Evolutionary conservation across 2,888 invertebrate genomes (phyloP).

Genomic region (Chromoteleia sp.): DNA sequence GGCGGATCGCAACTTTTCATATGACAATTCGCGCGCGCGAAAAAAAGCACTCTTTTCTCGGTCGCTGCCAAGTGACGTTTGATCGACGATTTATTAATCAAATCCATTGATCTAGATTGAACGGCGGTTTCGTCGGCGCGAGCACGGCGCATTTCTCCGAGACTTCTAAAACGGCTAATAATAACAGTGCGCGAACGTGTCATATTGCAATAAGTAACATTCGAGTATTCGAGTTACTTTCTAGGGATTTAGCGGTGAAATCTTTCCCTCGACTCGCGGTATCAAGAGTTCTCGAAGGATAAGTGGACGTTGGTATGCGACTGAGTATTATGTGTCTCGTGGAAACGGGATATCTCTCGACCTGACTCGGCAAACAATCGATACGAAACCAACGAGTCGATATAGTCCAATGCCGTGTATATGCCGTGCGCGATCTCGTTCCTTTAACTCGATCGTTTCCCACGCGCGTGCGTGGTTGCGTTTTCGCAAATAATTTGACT

Average conservation of each 20-base stretch:
- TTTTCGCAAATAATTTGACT: constrained; percentile 5
- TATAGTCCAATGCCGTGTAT: constrained; percentile 71
- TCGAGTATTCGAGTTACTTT: constrained; percentile 71
- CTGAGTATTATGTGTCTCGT: constrained; percentile 81
- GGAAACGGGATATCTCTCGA: constrained; percentile 83
- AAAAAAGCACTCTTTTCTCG: constrained; percentile 25
- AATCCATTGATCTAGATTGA: constrained; percentile 51
- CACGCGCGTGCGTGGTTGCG: constrained; percentile 73
- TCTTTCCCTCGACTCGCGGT: constrained; percentile 69
- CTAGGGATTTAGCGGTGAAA: constrained; percentile 74
- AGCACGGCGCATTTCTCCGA: constrained; percentile 40
- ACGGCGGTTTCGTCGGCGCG: constrained; percentile 36
- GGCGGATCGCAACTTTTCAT: background rate
- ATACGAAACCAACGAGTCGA: constrained; percentile 75
- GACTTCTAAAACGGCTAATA: constrained; percentile 53
- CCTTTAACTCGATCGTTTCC: constrained; percentile 74
- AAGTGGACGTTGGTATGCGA: constrained; percentile 79
- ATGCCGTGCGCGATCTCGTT: constrained; percentile 69
- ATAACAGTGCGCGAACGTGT: constrained; percentile 51
- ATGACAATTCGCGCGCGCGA: constrained; percentile 4
- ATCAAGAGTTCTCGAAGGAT: constrained; percentile 68
- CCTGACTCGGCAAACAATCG: constrained; percentile 81
- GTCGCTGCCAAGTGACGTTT: constrained; percentile 16
- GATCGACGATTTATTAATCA: constrained; percentile 50
- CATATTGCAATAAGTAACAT: constrained; percentile 64